Evolutionary conservation across 1,140 invertebrate species (phyloP), one percentile per base, ranked within the genome.

Genomic region (Aplysia californica): DNA sequence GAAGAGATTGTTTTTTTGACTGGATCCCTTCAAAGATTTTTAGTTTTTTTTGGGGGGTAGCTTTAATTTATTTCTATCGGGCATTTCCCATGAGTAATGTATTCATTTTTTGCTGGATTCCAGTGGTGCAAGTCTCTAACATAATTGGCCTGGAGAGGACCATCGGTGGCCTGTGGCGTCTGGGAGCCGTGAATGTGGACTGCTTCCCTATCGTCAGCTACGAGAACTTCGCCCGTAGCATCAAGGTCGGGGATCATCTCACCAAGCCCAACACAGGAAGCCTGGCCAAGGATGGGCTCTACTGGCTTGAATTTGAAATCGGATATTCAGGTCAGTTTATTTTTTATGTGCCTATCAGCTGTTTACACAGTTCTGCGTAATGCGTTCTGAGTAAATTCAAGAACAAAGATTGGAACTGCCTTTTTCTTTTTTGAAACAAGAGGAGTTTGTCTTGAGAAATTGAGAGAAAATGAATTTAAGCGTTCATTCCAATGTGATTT

Each of bases 61-160:
- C n/a, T 50, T 50, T 50, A 15, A 50, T n/a, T 50, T 15, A 15
- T 50, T n/a, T 15, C 44, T n/a, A n/a, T 29, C 23, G 6, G 18
- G 15, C 50, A 44, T 23, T 6, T 69, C 1, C 15, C 55, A 3
- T 31, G 15, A 72, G n/a, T 33, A 23, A n/a, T n/a, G n/a, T n/a
- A 15, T 69, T 15, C 3, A 4, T 3, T 6, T 41, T 6, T 31
- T 67, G 21, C 26, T 26, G 56, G 29, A 44, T 26, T 1, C 55
- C 65, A 85, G 84, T 85, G 26, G 75, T 82, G 68, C 80, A 83
- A 55, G 80, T 82, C 29, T 77, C 68, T 55, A 82, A 85, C 55
- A 77, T 85, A 35, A 66, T 83, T 68, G 84, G 84, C 18, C 72
- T 85, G 26, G 84, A 85, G 66, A 74, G 84, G 1, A 82, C 75